Percentiles rank a stretch among this genome's conserved stretches.
These are phyloP conservation scores for Aricia agestis DNA, from an alignment of 1,140 invertebrate species.

Conservation along the genomic window DNA sequence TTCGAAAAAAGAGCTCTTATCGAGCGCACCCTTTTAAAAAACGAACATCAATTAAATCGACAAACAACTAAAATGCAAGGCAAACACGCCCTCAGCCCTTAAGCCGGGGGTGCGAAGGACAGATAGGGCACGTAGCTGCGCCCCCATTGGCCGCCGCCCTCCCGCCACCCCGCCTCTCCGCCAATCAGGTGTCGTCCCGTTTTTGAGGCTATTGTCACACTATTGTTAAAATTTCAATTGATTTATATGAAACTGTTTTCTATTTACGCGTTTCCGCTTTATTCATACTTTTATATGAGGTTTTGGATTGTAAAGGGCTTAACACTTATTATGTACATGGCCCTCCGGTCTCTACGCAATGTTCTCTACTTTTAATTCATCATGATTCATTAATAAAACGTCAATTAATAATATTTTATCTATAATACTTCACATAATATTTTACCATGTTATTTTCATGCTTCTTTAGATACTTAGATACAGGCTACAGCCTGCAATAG, in stretches of 20 bases:
- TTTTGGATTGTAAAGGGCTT: neutral
- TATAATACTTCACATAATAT: too few relatives aligned
- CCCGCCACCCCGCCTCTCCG: conserved; percentile 36
- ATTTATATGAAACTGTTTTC: conserved; percentile 18
- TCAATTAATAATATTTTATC: too few relatives aligned
- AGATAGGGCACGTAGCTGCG: conserved; percentile 55
- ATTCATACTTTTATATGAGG: neutral
- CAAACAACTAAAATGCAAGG: conserved; percentile 61
- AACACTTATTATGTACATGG: too few relatives aligned
- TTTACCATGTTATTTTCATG: too few relatives aligned
- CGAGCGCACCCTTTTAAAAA: conserved; percentile 37
- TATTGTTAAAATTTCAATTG: conserved; percentile 19
- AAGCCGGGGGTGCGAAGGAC: conserved; percentile 38
- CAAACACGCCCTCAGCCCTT: conserved; percentile 58
- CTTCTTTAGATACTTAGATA: too few relatives aligned
- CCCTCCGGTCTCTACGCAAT: too few relatives aligned
- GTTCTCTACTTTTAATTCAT: too few relatives aligned
- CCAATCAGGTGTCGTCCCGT: conserved; percentile 43
- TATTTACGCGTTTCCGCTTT: neutral
- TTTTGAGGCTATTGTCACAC: conserved; percentile 26
- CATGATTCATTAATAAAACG: too few relatives aligned
- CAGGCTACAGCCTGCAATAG: too few relatives aligned
- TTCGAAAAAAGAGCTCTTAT: conserved; percentile 9
- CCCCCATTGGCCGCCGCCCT: conserved; percentile 41
- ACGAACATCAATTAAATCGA: conserved; percentile 65